phyloP scores from a whole-genome alignment of 2,113 vertebrate species.

The Stegostoma tigrinum region DNA sequence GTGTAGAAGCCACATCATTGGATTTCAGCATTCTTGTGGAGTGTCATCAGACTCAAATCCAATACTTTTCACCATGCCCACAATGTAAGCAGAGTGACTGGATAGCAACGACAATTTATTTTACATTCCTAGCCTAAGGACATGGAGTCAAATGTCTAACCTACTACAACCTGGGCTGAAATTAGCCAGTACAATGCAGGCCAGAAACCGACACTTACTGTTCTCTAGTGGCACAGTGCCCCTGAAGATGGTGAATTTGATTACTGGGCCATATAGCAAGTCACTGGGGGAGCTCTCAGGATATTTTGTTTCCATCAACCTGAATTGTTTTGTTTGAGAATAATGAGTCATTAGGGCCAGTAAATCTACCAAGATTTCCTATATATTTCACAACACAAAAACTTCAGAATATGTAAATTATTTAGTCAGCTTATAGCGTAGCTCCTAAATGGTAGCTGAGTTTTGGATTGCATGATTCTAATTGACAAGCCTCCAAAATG shows the following conservation, averaged over 20 bases:
- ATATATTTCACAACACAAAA: not conserved
- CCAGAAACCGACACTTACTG: not conserved
- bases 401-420: not conserved
- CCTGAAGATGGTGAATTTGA: not conserved
- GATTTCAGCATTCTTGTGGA: not conserved
- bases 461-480: not conserved
- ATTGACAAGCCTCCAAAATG: not conserved
- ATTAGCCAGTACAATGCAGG: not conserved
- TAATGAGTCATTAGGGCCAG: not conserved
- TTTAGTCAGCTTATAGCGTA: not conserved
- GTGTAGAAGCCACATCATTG: not conserved
- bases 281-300: not conserved
- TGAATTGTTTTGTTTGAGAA: not conserved
- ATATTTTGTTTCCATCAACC: not conserved
- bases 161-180: not conserved
- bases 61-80: not conserved
- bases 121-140: not conserved
- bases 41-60: not conserved
- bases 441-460: not conserved
- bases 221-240: not conserved
- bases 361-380: not conserved
- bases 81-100: not conserved
- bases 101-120: not conserved
- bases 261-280: not conserved
- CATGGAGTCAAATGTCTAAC: not conserved